phyloP scores from a whole-genome alignment of 2,888 invertebrate species.

The Leptinotarsa haldemani region DNA sequence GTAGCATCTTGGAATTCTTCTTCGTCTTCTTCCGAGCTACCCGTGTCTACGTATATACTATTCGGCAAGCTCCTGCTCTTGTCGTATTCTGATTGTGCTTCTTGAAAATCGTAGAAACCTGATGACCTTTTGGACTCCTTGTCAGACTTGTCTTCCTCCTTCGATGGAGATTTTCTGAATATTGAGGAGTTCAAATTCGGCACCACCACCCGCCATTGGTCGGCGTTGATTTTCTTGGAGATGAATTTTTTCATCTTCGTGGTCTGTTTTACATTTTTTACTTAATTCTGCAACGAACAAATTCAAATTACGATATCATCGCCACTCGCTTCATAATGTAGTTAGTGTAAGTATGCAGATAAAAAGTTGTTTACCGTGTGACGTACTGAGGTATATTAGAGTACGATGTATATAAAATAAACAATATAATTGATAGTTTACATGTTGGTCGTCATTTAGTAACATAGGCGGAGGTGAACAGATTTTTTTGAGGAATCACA shows the following conservation, averaged over 20 bases:
- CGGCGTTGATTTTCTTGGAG: constrained; percentile 60
- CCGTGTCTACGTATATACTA: constrained; percentile 52
- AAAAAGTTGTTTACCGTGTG: constrained; percentile 45
- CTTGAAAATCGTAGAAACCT: constrained; percentile 63
- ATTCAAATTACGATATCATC: constrained; percentile 14
- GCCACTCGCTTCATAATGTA: constrained; percentile 2
- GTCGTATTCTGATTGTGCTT: constrained; percentile 59
- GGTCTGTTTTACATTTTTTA: constrained; percentile 27
- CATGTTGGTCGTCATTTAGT: constrained; percentile 37
- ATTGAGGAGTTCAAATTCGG: constrained; percentile 59
- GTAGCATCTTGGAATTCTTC: constrained; percentile 56
- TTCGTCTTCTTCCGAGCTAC: constrained; percentile 50
- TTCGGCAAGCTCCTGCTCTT: constrained; percentile 52
- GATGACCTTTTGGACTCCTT: constrained; percentile 56
- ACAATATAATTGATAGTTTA: constrained; percentile 48
- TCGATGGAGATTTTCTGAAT: constrained; percentile 54
- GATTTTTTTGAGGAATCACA: constrained; percentile 4
- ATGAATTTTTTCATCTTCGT: constrained; percentile 64
- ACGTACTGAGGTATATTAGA: constrained; percentile 42
- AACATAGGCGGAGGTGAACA: constrained; percentile 22
- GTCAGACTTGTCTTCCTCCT: constrained; percentile 49
- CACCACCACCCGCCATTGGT: constrained; percentile 64
- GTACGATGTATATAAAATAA: constrained; percentile 48
- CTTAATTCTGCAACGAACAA: constrained; percentile 8
- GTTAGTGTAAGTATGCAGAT: constrained; percentile 28